Evolutionary conservation across 64 coral and sea anemone genomes (phyloP).

Genomic region (Cladopsammia gracilis): DNA sequence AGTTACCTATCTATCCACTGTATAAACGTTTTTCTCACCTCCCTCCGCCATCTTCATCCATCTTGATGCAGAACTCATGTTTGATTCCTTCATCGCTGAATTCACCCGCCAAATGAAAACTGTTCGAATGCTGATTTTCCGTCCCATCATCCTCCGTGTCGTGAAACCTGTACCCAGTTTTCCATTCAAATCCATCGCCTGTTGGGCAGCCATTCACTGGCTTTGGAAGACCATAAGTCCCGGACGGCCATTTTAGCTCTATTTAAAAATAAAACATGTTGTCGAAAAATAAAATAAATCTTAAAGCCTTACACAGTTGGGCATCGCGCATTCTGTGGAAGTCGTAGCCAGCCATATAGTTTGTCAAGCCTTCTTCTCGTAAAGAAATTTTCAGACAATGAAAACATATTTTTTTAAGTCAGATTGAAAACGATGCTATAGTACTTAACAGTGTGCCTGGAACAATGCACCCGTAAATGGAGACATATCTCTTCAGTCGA

Average conservation of each 20-base stretch:
- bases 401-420: too few species aligned
- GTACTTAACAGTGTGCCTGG: too few species aligned
- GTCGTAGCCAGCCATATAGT: too few species aligned
- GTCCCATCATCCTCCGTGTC: conserved; percentile 98
- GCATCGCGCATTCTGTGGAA: too few species aligned
- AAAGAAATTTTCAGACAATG: too few species aligned
- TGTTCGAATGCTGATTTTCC: conserved; percentile 94
- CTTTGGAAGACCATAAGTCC: conserved; percentile 94
- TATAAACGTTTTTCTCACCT: conserved; percentile 34
- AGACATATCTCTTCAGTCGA: too few species aligned
- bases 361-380: too few species aligned
- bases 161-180: conserved; percentile 93
- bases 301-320: too few species aligned
- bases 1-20: too few species aligned
- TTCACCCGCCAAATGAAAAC: conserved; percentile 94
- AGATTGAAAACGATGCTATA: too few species aligned
- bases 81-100: conserved; percentile 97
- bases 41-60: conserved; percentile 67
- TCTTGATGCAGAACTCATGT: conserved; percentile 97
- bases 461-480: too few species aligned
- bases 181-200: conserved; percentile 82
- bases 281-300: too few species aligned
- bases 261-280: background rate
- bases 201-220: conserved; percentile 83
- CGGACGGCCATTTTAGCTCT: conserved; percentile 81